A percentile compares a stretch with the other conserved stretches of the same genome.
Evolutionary conservation across 1,140 invertebrate species (phyloP).

Genomic region (Copidosoma floridanum): DNA sequence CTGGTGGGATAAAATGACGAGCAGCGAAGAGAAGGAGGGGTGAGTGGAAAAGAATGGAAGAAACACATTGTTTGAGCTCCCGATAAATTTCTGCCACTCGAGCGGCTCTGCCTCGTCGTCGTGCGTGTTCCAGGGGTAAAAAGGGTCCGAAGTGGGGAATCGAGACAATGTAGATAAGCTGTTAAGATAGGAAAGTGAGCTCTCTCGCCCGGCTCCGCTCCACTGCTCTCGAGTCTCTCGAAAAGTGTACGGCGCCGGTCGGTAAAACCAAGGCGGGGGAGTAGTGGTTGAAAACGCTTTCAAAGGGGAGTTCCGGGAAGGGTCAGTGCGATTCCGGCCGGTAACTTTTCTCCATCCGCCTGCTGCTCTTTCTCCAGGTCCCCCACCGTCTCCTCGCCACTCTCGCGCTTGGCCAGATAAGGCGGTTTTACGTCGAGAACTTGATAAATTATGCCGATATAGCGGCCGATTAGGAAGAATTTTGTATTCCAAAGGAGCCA

Average conservation of each 20-base stretch:
- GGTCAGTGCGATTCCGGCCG: constrained; percentile 45
- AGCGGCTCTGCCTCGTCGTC: too few species aligned
- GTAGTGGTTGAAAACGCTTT: constrained; percentile 23
- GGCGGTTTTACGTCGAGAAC: constrained; percentile 30
- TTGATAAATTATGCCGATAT: constrained; percentile 22
- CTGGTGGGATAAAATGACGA: too few species aligned
- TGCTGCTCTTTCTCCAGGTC: too few species aligned
- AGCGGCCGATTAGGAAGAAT: constrained; percentile 22
- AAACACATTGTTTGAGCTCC: constrained; percentile 38
- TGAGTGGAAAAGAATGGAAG: constrained; percentile 19
- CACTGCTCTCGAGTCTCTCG: too few species aligned
- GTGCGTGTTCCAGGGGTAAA: constrained; percentile 16
- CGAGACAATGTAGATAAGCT: constrained; percentile 54
- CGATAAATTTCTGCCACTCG: constrained; percentile 38
- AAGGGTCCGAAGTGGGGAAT: constrained; percentile 31
- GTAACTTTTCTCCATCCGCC: constrained; percentile 29
- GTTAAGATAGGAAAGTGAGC: constrained; percentile 49
- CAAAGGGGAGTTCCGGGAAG: constrained; percentile 22
- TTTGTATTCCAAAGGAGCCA: constrained; percentile 22
- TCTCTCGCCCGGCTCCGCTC: background rate
- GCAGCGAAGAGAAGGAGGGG: background rate
- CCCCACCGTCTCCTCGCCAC: background rate
- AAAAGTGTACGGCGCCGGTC: background rate
- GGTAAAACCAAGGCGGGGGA: constrained; percentile 19
- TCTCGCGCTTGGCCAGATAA: constrained; percentile 35